A percentile compares a stretch with the other conserved stretches of the same genome.
phyloP scores from a whole-genome alignment of 2,113 vertebrate genomes.

The Seriola dumerili region DNA sequence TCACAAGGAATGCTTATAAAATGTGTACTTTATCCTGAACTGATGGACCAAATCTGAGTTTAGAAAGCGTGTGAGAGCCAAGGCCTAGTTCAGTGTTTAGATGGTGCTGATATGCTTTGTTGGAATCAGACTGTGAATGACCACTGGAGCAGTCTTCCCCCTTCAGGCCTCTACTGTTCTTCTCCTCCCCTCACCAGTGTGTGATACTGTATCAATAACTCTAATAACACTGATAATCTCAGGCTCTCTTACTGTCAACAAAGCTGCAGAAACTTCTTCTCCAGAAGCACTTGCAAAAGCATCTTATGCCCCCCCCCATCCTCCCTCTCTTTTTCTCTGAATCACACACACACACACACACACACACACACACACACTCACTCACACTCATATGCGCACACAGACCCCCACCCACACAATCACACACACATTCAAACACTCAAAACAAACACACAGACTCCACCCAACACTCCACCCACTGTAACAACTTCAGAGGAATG shows the following conservation, averaged over 20 bases:
- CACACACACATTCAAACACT: slow-evolving; percentile 63
- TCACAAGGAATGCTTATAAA: background rate
- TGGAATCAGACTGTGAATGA: slow-evolving; percentile 53
- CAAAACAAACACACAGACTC: slow-evolving; percentile 77
- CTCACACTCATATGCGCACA: slow-evolving; percentile 24
- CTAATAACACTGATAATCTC: slow-evolving; percentile 38
- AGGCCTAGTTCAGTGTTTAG: slow-evolving; percentile 25
- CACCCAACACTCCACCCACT: slow-evolving; percentile 73
- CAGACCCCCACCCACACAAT: slow-evolving; percentile 64
- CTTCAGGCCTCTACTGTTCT: slow-evolving; percentile 49
- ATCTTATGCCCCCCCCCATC: slow-evolving; percentile 1
- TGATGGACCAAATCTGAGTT: slow-evolving; percentile 29
- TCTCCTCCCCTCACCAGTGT: slow-evolving; percentile 18
- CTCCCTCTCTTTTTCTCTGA: slow-evolving; percentile 30
- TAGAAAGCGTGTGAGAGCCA: background rate
- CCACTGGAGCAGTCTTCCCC: slow-evolving; percentile 25
- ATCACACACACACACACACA: slow-evolving; percentile 30
- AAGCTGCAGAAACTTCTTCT: slow-evolving; percentile 19
- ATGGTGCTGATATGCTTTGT: slow-evolving; percentile 35
- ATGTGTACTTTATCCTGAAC: background rate
- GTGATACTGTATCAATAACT: slow-evolving; percentile 53
- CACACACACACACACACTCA: slow-evolving; percentile 31
- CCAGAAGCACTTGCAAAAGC: slow-evolving; percentile 31
- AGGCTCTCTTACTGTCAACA: slow-evolving; percentile 52
- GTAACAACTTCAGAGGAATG: slow-evolving; percentile 78